These are phyloP conservation scores for Prionace glauca DNA, from an alignment of 2,797 vertebrate species.

Conservation along the genomic window DNA sequence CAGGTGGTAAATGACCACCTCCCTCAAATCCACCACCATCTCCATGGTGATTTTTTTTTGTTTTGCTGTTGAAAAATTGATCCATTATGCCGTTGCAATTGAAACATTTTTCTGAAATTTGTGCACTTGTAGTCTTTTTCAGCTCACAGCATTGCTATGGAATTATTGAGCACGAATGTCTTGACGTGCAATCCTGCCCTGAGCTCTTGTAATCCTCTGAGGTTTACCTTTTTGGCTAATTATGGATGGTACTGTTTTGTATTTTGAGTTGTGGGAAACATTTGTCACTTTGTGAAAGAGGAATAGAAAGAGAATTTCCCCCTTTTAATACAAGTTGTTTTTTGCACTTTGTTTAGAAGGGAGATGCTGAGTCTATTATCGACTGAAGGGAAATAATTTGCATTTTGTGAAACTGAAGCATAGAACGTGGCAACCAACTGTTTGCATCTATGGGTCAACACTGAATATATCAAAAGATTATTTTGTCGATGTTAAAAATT, in stretches of 20 bases:
- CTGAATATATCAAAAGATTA: not conserved
- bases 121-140: not conserved
- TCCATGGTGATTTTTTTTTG: too few species aligned
- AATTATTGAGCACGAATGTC: not conserved
- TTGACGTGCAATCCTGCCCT: not conserved
- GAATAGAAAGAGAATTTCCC: not conserved
- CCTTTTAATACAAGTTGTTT: not conserved
- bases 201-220: not conserved
- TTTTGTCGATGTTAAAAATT: not conserved
- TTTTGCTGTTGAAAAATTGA: not conserved
- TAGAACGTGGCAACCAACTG: not conserved
- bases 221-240: not conserved
- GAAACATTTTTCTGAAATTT: not conserved
- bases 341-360: not conserved
- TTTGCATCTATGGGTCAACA: not conserved
- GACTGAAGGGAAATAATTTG: slow-evolving; percentile 2
- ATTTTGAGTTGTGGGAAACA: not conserved
- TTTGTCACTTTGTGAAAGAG: slow-evolving; percentile 15
- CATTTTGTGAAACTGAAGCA: slow-evolving; percentile 25
- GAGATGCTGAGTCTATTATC: not conserved
- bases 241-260: not conserved
- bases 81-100: not conserved
- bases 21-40: not conserved
- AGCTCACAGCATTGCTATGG: not conserved
- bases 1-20: too few species aligned